Evolutionary conservation across 2,888 invertebrate genomes (phyloP), one percentile per base, ranked within the genome.

Genomic region (Brenthis hecate): DNA sequence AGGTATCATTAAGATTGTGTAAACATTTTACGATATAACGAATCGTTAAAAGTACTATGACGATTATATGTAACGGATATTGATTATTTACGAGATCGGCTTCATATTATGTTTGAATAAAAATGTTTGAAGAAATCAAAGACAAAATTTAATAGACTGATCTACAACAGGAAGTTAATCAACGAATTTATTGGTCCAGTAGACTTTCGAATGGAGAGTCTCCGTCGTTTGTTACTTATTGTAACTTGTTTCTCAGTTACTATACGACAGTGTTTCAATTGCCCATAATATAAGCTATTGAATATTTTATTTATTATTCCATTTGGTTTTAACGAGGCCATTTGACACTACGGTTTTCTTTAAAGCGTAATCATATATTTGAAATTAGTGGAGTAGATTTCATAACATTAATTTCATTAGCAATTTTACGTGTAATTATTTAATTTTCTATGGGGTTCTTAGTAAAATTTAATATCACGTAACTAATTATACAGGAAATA

Each of bases 131-230:
- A 70, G 58, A 72, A 72, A 72, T 69, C 61, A 74, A 76, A 74
- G 75, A 77, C 77, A 75, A 74, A 78, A 75, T 79, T 73, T 74
- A 77, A 75, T 75, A 76, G 75, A 78, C 71, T 69, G 73, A 73
- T 75, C 74, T 71, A 70, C 68, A 72, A 82, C 88, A 85, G 88
- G 89, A 89, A 89, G 87, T 88, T 80, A 78, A 83, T 85, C 85
- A 87, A 85, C 84, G 81, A 80, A 73, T 83, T 87, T 88, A 88
- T 89, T 85, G 80, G 79, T 75, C 76, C 75, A 79, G 75, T 78
- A 77, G 80, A 84, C 87, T 87, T 88, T 88, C 86, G 78, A 85
- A 70, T 68, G 69, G 58, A 61, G 36, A 43, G 36, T 43, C 66
- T 57, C 65, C 65, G 65, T 60, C 67, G 51, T 57, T 70, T 55